Evolutionary conservation across 2,797 vertebrate species (phyloP).

Genomic region (Arctocebus calabarensis): DNA sequence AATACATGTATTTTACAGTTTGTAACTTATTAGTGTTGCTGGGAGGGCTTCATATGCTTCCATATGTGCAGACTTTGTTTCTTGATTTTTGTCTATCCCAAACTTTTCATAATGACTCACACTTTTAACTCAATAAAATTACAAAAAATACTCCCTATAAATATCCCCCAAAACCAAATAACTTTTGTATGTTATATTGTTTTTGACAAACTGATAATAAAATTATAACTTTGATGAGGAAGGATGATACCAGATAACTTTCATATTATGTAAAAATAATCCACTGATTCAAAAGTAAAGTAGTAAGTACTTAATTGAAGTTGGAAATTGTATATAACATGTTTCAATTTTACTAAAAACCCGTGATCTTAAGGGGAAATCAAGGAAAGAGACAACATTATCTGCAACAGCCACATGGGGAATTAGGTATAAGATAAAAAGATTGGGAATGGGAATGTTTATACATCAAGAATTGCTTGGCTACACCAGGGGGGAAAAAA

Average conservation of each 20-base stretch:
- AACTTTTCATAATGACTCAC: no score
- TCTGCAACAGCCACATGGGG: accelerated
- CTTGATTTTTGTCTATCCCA: no score
- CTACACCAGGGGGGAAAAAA: background rate
- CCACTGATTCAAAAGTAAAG: background rate
- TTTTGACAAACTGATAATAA: background rate
- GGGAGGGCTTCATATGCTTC: no score
- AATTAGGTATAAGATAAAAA: slow-evolving; percentile 61
- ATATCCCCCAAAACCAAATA: background rate
- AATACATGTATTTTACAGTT: background rate
- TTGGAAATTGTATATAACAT: slow-evolving; percentile 1
- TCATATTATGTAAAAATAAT: background rate
- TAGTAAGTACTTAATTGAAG: slow-evolving; percentile 44
- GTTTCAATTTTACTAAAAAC: slow-evolving; percentile 52
- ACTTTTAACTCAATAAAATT: background rate
- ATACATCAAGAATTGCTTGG: slow-evolving; percentile 62
- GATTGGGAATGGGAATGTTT: background rate
- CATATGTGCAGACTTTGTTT: no score
- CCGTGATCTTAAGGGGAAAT: background rate
- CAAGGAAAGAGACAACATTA: background rate
- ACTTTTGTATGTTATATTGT: background rate
- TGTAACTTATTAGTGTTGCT: background rate
- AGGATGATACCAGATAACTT: background rate
- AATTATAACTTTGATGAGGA: background rate
- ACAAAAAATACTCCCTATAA: background rate